Percentiles rank a stretch among this genome's conserved stretches.
Conservation (phyloP, 2,888 invertebrate genomes). For the Nomada hirtipes region DNA sequence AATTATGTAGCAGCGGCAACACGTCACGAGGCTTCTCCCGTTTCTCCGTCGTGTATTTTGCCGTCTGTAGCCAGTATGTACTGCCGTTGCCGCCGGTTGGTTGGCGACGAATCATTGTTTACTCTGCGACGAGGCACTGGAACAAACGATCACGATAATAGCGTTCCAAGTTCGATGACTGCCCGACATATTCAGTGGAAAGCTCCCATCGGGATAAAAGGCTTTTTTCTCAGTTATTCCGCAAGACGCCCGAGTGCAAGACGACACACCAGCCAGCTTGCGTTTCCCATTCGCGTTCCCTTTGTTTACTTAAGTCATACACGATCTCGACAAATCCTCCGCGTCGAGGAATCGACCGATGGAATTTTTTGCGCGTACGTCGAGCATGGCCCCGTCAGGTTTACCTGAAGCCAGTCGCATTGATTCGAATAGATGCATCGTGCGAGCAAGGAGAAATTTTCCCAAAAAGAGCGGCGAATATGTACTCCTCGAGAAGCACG, state of each 20-base stretch:
- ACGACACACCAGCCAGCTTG: not conserved
- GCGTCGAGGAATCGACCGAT: slow-evolving; percentile 5
- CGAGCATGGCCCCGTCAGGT: not conserved
- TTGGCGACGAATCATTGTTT: slow-evolving; percentile 54
- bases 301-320: slow-evolving; percentile 20
- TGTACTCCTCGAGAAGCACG: not conserved
- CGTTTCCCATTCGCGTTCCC: not conserved
- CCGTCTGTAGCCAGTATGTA: not conserved
- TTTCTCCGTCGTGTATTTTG: not conserved
- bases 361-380: slow-evolving; percentile 8
- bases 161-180: slow-evolving; percentile 69
- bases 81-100: slow-evolving; percentile 25
- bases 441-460: too few species aligned
- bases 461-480: not conserved
- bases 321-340: not conserved
- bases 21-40: slow-evolving; percentile 24
- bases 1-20: slow-evolving; percentile 55
- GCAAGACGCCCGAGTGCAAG: slow-evolving; percentile 10
- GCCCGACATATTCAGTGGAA: slow-evolving; percentile 58
- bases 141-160: slow-evolving; percentile 59
- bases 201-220: slow-evolving; percentile 47
- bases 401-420: too few species aligned
- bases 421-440: too few species aligned
- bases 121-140: slow-evolving; percentile 46
- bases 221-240: slow-evolving; percentile 36